phyloP scores from a whole-genome alignment of 2,888 invertebrate genomes.

The Minunthozetes semirufus region DNA sequence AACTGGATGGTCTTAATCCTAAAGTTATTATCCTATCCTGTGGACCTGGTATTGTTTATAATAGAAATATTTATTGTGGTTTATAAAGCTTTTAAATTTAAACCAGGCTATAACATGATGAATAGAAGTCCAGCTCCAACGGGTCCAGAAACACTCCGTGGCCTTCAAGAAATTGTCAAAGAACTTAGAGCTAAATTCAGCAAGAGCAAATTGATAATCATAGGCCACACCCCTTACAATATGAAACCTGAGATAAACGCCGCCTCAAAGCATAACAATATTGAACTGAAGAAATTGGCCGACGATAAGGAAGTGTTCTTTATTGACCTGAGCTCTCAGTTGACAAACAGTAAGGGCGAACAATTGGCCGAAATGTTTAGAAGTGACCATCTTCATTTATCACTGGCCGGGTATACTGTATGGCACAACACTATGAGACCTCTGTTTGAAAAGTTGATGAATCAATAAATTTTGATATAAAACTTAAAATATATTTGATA shows the following conservation, averaged over 20 bases:
- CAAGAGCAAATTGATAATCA: background rate
- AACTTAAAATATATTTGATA: no score
- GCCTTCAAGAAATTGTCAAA: background rate
- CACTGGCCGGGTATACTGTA: background rate
- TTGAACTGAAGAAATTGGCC: background rate
- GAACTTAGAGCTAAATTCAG: background rate
- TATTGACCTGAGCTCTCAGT: background rate
- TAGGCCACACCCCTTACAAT: background rate
- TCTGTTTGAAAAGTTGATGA: background rate
- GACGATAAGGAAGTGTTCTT: background rate
- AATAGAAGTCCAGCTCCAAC: background rate
- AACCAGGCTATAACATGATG: background rate
- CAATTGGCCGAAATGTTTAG: background rate
- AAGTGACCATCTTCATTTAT: background rate
- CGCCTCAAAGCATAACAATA: background rate
- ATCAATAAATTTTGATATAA: background rate
- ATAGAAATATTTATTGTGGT: no score
- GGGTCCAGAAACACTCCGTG: background rate
- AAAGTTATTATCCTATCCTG: slow-evolving; percentile 57
- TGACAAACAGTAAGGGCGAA: background rate
- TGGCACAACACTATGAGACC: background rate
- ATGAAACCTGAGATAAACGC: background rate
- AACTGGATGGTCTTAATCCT: slow-evolving; percentile 77
- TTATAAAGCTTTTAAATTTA: no score
- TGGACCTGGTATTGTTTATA: background rate